Evolutionary conservation across 2,113 vertebrate genomes (phyloP), one percentile per base, ranked within the genome.

Genomic region (Ivindomyrus marchei): DNA sequence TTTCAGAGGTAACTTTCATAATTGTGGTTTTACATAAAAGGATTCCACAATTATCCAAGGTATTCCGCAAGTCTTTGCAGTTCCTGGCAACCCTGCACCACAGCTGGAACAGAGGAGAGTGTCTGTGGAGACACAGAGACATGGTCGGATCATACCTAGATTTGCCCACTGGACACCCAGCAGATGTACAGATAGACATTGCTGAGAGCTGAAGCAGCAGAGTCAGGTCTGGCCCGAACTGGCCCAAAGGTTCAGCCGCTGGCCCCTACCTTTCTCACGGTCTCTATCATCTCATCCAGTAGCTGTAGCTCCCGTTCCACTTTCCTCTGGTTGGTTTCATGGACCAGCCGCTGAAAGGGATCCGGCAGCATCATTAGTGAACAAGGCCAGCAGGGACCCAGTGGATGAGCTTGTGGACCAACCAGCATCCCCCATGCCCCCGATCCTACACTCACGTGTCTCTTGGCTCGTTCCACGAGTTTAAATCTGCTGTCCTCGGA

Each of bases 271-370:
- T 95, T 93, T 90, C 97, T 93, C 91, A 97, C 95, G 87, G 93
- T 95, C 89, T 96, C 96, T 47, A 97, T 94, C 89, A 97, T 94
- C 42, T 95, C 91, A 92, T 97, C 97, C 85, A 98, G 92, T 89
- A 97, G 93, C 90, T 95, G 95, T 19, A 98, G 94, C 90, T 98
- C 97, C 2, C 94, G 93, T 87, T 97, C 97, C 88, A 95, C 94
- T 88, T 96, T 97, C 90, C 94, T 92, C 92, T 97, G 95, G 93
- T 97, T 98, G 92, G 93, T 94, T 88, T 96, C 94, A 53, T 97
- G 94, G 87, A 97, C 95, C 46, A 93, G 92, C 95, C 97, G 95
- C 97, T 98, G 94, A 6, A 93, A 27, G 74, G 19, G 39, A 66
- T 15, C 19, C 9, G 15, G 74, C 8, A 27, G 53, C 10, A 87